A percentile compares a stretch with the other conserved stretches of the same genome.
phyloP scores from a whole-genome alignment of 2,888 invertebrate genomes.

The Latrodectus elegans region DNA sequence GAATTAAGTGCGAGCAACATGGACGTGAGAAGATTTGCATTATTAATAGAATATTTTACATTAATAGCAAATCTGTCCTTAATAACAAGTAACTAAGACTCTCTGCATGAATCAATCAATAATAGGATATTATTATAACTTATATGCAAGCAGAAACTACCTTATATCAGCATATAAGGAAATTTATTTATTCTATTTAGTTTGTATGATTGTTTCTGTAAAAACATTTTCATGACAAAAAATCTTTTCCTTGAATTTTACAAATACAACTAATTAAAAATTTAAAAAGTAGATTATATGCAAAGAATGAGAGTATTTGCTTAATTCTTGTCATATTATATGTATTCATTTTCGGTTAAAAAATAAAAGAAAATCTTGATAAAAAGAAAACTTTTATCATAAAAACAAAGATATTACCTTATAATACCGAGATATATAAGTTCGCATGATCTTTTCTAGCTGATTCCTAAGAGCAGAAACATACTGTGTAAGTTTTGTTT shows the following conservation, averaged over 20 bases:
- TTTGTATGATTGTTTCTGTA: no score
- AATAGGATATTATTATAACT: no score
- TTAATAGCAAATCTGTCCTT: no score
- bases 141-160: no score
- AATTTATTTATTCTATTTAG: no score
- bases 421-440: constrained; percentile 84
- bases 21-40: no score
- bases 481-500: constrained; percentile 81
- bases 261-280: background rate
- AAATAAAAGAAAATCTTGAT: background rate
- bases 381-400: constrained; percentile 19
- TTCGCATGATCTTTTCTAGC: constrained; percentile 81
- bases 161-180: no score
- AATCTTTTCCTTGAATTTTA: background rate
- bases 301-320: no score
- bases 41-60: no score
- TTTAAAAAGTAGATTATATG: background rate
- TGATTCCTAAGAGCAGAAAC: constrained; percentile 83
- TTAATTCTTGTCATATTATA: background rate
- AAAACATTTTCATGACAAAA: background rate
- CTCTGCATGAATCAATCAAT: no score
- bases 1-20: no score
- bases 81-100: no score
- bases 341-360: background rate
- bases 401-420: constrained; percentile 75